Percentiles rank a stretch among this genome's conserved stretches.
These are phyloP conservation scores for Chrysomela aeneicollis DNA, from an alignment of 2,888 invertebrate species.

Conservation along the genomic window DNA sequence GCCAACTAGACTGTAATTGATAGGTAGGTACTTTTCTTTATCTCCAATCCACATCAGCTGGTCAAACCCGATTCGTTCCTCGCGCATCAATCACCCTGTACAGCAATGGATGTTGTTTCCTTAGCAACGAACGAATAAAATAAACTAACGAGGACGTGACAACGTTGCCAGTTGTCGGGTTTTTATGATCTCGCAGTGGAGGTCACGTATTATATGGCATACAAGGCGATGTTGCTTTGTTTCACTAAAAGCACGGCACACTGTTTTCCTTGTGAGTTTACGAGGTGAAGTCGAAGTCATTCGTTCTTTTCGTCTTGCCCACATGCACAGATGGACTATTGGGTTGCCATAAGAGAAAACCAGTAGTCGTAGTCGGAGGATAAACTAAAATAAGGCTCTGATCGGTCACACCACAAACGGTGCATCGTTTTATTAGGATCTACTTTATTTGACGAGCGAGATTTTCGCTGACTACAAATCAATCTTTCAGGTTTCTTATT, in stretches of 20 bases:
- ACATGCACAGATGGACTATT: too few relatives aligned
- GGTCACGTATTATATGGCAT: conserved; percentile 11
- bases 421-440: too few relatives aligned
- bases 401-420: too few relatives aligned
- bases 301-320: neutral
- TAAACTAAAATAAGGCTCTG: too few relatives aligned
- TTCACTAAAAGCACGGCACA: neutral
- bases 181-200: conserved; percentile 14
- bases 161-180: conserved; percentile 8
- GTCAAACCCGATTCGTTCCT: conserved; percentile 9
- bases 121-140: conserved; percentile 19
- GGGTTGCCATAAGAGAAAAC: too few relatives aligned
- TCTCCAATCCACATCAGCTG: neutral
- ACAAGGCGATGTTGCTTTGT: neutral
- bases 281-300: neutral
- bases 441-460: too few relatives aligned
- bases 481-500: too few relatives aligned
- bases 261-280: neutral
- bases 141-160: conserved; percentile 20
- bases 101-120: conserved; percentile 20
- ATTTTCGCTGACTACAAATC: too few relatives aligned
- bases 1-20: too few relatives aligned
- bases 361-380: too few relatives aligned
- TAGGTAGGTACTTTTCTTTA: too few relatives aligned
- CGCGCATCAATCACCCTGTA: conserved; percentile 12